Percentiles rank a stretch among this genome's conserved stretches.
These are phyloP conservation scores for Hirudo medicinalis DNA, from an alignment of 1,140 invertebrate species.

Conservation along the genomic window DNA sequence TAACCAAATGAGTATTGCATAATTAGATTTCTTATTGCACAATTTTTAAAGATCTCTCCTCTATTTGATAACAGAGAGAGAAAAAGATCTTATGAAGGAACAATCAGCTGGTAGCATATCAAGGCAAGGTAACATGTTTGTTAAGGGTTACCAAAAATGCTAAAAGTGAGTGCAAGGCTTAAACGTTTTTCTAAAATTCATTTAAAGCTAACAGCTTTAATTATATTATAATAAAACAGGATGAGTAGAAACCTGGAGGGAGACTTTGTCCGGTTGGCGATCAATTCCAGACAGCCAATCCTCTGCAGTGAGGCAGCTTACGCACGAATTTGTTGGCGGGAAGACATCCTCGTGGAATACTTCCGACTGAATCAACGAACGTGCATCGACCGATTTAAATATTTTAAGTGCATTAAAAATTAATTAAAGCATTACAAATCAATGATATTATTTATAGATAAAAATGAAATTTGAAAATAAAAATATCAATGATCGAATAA, in stretches of 20 bases:
- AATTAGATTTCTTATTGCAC: too few species aligned
- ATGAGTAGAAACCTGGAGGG: slow-evolving; percentile 50
- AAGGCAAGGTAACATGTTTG: too few species aligned
- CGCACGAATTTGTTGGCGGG: slow-evolving; percentile 71
- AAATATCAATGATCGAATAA: not conserved
- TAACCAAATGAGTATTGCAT: not conserved
- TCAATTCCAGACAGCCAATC: slow-evolving; percentile 78
- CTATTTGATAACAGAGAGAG: too few species aligned
- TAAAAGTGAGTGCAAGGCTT: not conserved
- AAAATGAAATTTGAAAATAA: not conserved
- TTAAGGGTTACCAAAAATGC: too few species aligned
- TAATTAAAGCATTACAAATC: not conserved
- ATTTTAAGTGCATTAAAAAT: not conserved
- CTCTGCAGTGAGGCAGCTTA: slow-evolving; percentile 63
- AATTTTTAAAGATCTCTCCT: too few species aligned
- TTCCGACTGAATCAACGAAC: slow-evolving; percentile 47
- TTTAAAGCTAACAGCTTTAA: not conserved
- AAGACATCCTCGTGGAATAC: slow-evolving; percentile 78
- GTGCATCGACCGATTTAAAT: not conserved
- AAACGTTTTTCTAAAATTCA: not conserved
- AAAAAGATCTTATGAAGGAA: too few species aligned
- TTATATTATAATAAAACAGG: not conserved
- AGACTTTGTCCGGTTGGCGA: slow-evolving; percentile 63
- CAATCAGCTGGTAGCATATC: too few species aligned
- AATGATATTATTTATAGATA: not conserved